Conservation (phyloP, 2,797 vertebrate species). For the Balearica regulorum region DNA sequence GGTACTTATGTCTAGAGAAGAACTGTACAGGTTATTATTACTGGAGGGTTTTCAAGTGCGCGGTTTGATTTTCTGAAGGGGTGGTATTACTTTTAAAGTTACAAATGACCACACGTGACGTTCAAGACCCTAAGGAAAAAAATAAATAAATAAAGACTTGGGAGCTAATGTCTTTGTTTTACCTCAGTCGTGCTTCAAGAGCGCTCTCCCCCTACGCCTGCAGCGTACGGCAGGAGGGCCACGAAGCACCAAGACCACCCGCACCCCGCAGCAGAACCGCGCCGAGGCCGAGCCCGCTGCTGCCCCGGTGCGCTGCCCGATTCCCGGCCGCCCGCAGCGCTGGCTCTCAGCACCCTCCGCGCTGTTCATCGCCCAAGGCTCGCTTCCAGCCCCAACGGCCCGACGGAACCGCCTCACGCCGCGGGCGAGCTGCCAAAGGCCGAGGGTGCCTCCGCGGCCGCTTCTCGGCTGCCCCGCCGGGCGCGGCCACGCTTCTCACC, state of each 20-base stretch:
- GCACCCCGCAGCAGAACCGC: background rate
- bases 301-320: background rate
- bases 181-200: background rate
- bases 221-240: rapidly evolving
- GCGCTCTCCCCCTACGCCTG: rapidly evolving
- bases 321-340: too few species aligned
- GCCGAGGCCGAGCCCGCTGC: rapidly evolving
- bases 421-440: too few species aligned
- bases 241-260: too few species aligned
- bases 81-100: background rate
- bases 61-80: background rate
- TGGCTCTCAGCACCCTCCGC: too few species aligned
- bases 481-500: too few species aligned
- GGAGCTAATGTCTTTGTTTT: rapidly evolving
- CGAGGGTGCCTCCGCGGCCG: too few species aligned
- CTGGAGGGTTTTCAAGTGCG: background rate
- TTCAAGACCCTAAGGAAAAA: background rate
- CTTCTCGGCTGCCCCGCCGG: background rate
- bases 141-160: too few species aligned
- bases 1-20: background rate
- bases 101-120: rapidly evolving
- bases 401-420: too few species aligned
- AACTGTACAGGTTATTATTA: background rate
- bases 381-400: too few species aligned
- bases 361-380: too few species aligned